phyloP scores from a whole-genome alignment of 1,140 invertebrate genomes.

The Drosophila ironensis region DNA sequence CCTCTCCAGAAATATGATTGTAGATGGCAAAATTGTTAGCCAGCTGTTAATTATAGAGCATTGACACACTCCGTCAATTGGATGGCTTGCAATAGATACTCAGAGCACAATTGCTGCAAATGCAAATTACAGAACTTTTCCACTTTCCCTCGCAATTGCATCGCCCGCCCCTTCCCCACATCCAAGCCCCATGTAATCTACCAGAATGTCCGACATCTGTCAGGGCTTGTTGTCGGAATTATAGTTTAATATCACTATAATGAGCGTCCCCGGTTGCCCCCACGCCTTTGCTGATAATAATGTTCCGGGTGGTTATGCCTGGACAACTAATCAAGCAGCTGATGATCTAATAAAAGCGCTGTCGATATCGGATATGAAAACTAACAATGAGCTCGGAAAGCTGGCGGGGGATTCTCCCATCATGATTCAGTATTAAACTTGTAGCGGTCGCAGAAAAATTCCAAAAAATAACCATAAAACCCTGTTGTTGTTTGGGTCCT shows the following conservation, averaged over 20 bases:
- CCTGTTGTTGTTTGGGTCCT: constrained; percentile 13
- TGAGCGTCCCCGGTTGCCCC: constrained; percentile 9
- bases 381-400: neutral
- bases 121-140: constrained; percentile 67
- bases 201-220: constrained; percentile 62
- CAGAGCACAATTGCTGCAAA: constrained; percentile 31
- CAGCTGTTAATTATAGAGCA: constrained; percentile 61
- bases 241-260: constrained; percentile 56
- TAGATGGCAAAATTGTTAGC: constrained; percentile 31
- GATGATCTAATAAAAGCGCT: constrained; percentile 38
- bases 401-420: constrained; percentile 7
- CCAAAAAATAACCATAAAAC: constrained; percentile 21
- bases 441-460: neutral
- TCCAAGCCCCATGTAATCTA: constrained; percentile 43
- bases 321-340: constrained; percentile 27
- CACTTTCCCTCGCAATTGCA: constrained; percentile 33
- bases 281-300: constrained; percentile 25
- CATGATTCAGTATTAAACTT: constrained; percentile 10
- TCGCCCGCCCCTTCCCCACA: neutral
- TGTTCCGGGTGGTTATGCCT: constrained; percentile 1
- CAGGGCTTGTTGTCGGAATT: constrained; percentile 71
- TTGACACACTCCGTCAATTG: constrained; percentile 45
- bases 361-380: neutral
- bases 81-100: constrained; percentile 7
- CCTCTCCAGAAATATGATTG: constrained; percentile 17